phyloP scores from a whole-genome alignment of 2,888 invertebrate genomes.

The Holacanthella duospinosa region DNA sequence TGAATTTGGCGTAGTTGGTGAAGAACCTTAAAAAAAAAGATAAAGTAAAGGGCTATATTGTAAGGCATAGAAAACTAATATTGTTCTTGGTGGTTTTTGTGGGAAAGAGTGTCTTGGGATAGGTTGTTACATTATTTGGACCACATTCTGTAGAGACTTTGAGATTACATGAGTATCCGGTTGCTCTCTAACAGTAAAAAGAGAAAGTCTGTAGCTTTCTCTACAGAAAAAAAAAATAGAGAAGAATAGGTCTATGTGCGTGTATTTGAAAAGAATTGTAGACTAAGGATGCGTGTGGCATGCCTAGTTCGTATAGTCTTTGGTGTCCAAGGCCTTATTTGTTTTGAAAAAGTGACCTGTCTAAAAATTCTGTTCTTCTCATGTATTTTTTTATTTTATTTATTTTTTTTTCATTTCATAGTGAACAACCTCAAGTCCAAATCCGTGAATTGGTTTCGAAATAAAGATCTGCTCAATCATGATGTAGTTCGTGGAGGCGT shows the following conservation, averaged over 20 bases:
- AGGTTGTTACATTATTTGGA: background rate
- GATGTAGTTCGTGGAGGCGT: slow-evolving; percentile 57
- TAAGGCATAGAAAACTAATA: background rate
- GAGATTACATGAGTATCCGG: background rate
- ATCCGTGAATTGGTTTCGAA: slow-evolving; percentile 34
- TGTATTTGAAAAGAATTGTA: background rate
- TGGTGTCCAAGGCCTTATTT: background rate
- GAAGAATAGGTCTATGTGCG: background rate
- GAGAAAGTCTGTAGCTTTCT: background rate
- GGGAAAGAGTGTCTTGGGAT: background rate
- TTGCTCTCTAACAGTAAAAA: background rate
- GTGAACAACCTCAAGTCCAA: slow-evolving; percentile 35
- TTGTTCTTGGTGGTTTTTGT: background rate
- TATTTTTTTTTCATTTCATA: slow-evolving; percentile 13
- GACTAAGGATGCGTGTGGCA: background rate
- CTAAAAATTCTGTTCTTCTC: background rate
- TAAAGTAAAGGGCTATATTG: too few relatives aligned
- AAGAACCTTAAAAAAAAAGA: background rate
- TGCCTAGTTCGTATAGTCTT: background rate
- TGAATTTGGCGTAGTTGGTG: background rate
- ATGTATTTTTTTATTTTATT: background rate
- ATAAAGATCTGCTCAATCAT: slow-evolving; percentile 49
- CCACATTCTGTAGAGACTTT: background rate
- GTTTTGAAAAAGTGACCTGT: background rate
- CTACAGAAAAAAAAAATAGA: background rate